Evolutionary conservation across 35 echinoderm and acorn worm genomes (phyloP).

Genomic region (Ophiothrix spiculata): DNA sequence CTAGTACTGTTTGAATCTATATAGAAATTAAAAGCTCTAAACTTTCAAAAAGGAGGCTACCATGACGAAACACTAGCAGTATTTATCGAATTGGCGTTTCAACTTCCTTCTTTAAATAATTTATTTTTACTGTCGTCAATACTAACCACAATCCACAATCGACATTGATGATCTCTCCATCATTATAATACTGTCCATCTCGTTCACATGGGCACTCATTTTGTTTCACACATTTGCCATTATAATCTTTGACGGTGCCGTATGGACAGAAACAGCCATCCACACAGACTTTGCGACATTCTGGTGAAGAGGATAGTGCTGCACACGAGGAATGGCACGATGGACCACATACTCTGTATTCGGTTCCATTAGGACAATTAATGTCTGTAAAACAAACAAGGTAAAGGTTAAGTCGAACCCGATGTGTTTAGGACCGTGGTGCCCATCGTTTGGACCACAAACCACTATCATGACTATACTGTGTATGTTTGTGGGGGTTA

Average conservation of each 20-base stretch:
- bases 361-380: background rate
- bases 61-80: too few species aligned
- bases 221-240: conserved; percentile 1
- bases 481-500: too few species aligned
- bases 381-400: background rate
- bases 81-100: too few species aligned
- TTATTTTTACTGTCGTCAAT: too few species aligned
- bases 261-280: conserved; percentile 18
- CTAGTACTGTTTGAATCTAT: too few species aligned
- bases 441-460: too few species aligned
- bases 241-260: conserved; percentile 11
- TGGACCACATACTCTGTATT: conserved; percentile 20
- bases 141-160: conserved; percentile 26
- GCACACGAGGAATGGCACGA: conserved; percentile 9
- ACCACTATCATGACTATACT: too few species aligned
- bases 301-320: background rate
- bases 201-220: conserved; percentile 5
- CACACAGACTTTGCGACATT: conserved; percentile 1
- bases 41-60: too few species aligned
- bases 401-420: too few species aligned
- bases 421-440: too few species aligned
- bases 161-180: conserved; percentile 4
- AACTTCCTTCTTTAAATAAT: too few species aligned
- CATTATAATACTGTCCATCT: background rate
- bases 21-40: too few species aligned